Evolutionary conservation across 2,888 invertebrate species (phyloP).

Genomic region (Nomada lathburiana): DNA sequence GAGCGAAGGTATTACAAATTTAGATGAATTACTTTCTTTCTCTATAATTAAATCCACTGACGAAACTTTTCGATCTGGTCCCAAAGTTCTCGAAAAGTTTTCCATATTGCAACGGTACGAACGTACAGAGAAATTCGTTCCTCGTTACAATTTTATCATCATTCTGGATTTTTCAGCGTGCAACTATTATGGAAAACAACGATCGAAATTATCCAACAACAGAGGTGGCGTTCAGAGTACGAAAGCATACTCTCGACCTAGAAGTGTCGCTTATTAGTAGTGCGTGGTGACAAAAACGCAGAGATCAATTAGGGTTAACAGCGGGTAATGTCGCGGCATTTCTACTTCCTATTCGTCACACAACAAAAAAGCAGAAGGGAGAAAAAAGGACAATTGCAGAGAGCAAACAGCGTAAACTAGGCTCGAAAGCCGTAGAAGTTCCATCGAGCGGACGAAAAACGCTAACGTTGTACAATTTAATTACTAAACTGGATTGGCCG

Average conservation of each 20-base stretch:
- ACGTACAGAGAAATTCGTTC: no score
- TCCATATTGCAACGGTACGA: no score
- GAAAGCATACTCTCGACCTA: constrained; percentile 34
- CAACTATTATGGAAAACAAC: neutral
- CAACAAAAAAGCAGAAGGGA: neutral
- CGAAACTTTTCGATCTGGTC: neutral
- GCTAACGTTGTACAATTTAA: constrained; percentile 71
- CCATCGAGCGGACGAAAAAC: neutral
- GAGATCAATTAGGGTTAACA: constrained; percentile 72
- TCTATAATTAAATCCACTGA: neutral
- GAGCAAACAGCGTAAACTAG: constrained; percentile 8
- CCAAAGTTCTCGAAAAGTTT: neutral
- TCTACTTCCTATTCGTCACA: constrained; percentile 37
- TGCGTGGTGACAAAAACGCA: constrained; percentile 64
- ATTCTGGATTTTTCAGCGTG: neutral
- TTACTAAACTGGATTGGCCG: constrained; percentile 82
- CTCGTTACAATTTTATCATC: neutral
- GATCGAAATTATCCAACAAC: neutral
- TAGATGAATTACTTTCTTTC: neutral
- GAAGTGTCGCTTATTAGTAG: constrained; percentile 59
- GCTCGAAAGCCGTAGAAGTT: constrained; percentile 65
- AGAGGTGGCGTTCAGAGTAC: constrained; percentile 26
- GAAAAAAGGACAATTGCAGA: neutral
- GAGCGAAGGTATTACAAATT: neutral
- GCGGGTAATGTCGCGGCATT: constrained; percentile 64